Evolutionary conservation across 1,140 invertebrate genomes (phyloP).

Genomic region (Zaprionus ornatus): DNA sequence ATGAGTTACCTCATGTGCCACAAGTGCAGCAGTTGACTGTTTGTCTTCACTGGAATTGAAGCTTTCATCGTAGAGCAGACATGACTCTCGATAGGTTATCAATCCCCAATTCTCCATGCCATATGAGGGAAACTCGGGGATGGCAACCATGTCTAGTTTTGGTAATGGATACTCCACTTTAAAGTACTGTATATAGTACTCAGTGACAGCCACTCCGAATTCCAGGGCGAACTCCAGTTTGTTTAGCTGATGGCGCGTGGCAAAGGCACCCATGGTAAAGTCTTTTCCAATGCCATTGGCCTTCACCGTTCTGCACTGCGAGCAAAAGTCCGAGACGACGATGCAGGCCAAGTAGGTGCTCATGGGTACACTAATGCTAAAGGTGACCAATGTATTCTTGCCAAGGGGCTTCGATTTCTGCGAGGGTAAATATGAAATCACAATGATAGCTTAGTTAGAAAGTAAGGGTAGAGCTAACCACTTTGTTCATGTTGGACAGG

Average conservation of each 20-base stretch:
- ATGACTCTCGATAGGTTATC: constrained; percentile 92
- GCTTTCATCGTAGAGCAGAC: constrained; percentile 89
- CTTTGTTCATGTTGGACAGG: constrained; percentile 91
- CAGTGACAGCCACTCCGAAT: constrained; percentile 91
- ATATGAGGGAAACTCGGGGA: constrained; percentile 96
- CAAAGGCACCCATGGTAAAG: constrained; percentile 89
- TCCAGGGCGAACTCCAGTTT: constrained; percentile 92
- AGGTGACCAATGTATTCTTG: constrained; percentile 84
- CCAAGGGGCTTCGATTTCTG: constrained; percentile 54
- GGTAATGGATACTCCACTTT: constrained; percentile 93
- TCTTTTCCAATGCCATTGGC: constrained; percentile 85
- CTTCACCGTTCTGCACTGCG: constrained; percentile 85
- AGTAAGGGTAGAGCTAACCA: neutral
- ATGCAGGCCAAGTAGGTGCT: constrained; percentile 96
- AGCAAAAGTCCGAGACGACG: constrained; percentile 94
- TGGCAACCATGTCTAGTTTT: constrained; percentile 95
- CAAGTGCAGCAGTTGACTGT: constrained; percentile 90
- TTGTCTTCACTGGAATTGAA: constrained; percentile 90
- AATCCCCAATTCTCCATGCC: constrained; percentile 98
- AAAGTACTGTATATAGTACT: constrained; percentile 95
- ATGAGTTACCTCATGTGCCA: constrained; percentile 96
- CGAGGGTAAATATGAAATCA: neutral
- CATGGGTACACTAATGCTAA: constrained; percentile 94
- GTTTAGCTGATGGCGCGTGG: constrained; percentile 89
- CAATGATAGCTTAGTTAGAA: too few species aligned